These are phyloP conservation scores for Ceyx margarethae DNA, from an alignment of 2,113 vertebrate genomes.

Conservation along the genomic window DNA sequence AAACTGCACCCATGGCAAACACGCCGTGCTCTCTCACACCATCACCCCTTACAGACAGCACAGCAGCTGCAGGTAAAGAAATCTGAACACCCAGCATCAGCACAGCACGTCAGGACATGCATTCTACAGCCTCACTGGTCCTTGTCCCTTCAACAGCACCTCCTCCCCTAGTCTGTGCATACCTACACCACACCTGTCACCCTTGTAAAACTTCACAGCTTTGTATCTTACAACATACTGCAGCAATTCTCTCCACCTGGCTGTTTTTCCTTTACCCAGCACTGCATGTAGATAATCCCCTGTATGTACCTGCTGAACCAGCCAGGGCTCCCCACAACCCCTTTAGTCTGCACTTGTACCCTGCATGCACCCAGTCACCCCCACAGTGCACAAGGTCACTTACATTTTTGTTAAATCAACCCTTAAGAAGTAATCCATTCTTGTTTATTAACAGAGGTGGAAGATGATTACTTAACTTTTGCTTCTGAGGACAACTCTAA, in stretches of 20 bases:
- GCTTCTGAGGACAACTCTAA: neutral
- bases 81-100: neutral
- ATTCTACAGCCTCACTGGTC: neutral
- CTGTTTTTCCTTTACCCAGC: neutral
- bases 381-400: neutral
- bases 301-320: neutral
- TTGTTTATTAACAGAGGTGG: neutral
- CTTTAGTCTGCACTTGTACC: neutral
- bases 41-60: neutral
- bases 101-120: neutral
- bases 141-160: neutral
- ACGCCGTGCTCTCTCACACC: neutral
- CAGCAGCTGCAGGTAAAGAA: neutral
- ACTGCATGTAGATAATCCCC: neutral
- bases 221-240: neutral
- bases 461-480: slow-evolving; percentile 29
- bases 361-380: neutral
- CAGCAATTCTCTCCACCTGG: neutral
- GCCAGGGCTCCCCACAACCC: neutral
- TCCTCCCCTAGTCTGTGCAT: neutral
- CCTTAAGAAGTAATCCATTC: neutral
- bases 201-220: neutral
- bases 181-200: neutral
- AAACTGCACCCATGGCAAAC: neutral
- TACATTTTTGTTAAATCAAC: slow-evolving; percentile 13